phyloP scores from a whole-genome alignment of 2,113 vertebrate genomes.

The Ictidomys tridecemlineatus region DNA sequence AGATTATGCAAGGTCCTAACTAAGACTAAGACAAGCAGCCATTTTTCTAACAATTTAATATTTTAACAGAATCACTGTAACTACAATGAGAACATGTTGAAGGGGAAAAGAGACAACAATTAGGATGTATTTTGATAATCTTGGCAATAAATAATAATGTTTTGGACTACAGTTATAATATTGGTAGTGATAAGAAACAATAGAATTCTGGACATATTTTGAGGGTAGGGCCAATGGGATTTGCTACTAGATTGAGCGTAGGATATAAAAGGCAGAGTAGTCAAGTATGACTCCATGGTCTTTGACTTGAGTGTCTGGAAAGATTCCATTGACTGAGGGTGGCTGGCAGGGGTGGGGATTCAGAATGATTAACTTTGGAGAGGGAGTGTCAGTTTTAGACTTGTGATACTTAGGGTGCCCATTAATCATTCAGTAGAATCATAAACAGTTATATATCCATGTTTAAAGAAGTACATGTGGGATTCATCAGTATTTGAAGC shows the following conservation, averaged over 20 bases:
- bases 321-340: not conserved
- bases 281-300: not conserved
- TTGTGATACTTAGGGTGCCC: not conserved
- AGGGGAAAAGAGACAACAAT: not conserved
- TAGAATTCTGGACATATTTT: conserved; percentile 33
- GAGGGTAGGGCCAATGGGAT: not conserved
- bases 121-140: not conserved
- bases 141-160: not conserved
- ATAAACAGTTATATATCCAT: not conserved
- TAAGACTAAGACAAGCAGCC: not conserved
- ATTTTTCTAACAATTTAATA: conserved; percentile 7
- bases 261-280: not conserved
- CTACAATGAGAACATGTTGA: not conserved
- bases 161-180: not conserved
- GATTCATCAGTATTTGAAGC: not conserved
- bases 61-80: conserved; percentile 13
- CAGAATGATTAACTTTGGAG: not conserved
- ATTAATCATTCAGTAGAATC: not conserved
- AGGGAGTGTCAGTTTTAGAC: conserved; percentile 23
- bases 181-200: conserved; percentile 15
- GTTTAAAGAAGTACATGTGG: not conserved
- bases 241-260: not conserved
- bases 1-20: not conserved
- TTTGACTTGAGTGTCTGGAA: conserved; percentile 34
- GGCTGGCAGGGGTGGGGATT: not conserved